Evolutionary conservation across 2,113 vertebrate genomes (phyloP).

Genomic region (Cynoglossus semilaevis): DNA sequence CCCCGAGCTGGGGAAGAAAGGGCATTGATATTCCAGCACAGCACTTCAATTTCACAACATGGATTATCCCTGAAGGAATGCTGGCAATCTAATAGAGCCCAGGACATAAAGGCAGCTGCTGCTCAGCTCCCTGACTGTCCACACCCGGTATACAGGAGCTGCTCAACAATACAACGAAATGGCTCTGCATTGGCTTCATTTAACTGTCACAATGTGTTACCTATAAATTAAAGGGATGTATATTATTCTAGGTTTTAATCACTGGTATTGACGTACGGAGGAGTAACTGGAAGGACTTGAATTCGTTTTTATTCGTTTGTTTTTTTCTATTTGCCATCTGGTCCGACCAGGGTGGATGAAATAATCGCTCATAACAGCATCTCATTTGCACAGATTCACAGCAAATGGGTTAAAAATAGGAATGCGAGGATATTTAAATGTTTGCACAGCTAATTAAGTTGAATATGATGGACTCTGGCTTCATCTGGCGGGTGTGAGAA

Average conservation of each 20-base stretch:
- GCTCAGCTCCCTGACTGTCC: constrained; percentile 38
- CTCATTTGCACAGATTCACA: constrained; percentile 61
- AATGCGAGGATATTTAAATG: constrained; percentile 37
- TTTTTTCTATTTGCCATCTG: constrained; percentile 56
- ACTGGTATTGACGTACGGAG: constrained; percentile 38
- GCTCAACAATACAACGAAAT: constrained; percentile 12
- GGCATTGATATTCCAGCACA: constrained; percentile 63
- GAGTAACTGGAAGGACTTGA: constrained; percentile 23
- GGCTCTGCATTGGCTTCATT: neutral
- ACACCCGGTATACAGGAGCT: constrained; percentile 26
- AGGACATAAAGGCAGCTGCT: constrained; percentile 51
- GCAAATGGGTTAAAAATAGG: constrained; percentile 59
- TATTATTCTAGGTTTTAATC: constrained; percentile 20
- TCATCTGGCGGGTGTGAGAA: constrained; percentile 42
- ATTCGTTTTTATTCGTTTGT: constrained; percentile 35
- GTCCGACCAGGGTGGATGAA: constrained; percentile 29
- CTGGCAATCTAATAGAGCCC: constrained; percentile 52
- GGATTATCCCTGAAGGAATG: constrained; percentile 72
- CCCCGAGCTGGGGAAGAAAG: constrained; percentile 19
- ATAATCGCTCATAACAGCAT: constrained; percentile 54
- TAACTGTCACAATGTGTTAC: constrained; percentile 9
- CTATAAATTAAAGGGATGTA: constrained; percentile 23
- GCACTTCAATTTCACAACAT: constrained; percentile 74
- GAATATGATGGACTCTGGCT: constrained; percentile 33
- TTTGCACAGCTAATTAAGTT: constrained; percentile 57